These are phyloP conservation scores for Oophaga pumilio DNA, from an alignment of 2,113 vertebrate species.

Conservation along the genomic window DNA sequence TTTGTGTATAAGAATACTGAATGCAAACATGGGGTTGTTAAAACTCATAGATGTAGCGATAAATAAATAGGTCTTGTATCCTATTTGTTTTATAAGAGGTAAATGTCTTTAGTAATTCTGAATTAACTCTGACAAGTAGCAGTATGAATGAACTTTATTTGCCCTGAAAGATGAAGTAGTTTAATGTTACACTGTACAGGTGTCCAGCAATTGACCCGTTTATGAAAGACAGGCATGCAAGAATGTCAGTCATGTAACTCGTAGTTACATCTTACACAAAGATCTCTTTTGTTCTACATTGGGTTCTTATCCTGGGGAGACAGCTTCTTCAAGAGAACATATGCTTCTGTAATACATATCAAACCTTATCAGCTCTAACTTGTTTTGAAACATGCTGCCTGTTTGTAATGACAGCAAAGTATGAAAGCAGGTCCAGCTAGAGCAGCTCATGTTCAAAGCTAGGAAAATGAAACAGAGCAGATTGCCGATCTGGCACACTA, in stretches of 20 bases:
- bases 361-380: constrained; percentile 65
- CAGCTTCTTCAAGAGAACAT: constrained; percentile 68
- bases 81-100: neutral
- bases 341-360: constrained; percentile 70
- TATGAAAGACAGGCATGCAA: constrained; percentile 71
- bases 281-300: constrained; percentile 76
- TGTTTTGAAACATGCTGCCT: constrained; percentile 63
- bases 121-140: neutral
- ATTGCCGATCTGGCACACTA: constrained; percentile 64
- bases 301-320: constrained; percentile 56
- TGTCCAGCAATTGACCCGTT: constrained; percentile 65
- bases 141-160: constrained; percentile 47
- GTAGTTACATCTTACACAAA: constrained; percentile 76
- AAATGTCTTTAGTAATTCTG: neutral
- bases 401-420: constrained; percentile 64
- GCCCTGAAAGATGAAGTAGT: constrained; percentile 55
- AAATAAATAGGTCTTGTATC: neutral
- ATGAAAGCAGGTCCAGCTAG: constrained; percentile 54
- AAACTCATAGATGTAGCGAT: neutral
- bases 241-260: constrained; percentile 73
- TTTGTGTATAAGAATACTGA: no score
- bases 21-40: no score
- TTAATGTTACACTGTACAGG: constrained; percentile 72
- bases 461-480: constrained; percentile 62
- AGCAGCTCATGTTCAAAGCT: constrained; percentile 62